Evolutionary conservation across 2,797 vertebrate genomes (phyloP).

Genomic region (Oreortyx pictus): DNA sequence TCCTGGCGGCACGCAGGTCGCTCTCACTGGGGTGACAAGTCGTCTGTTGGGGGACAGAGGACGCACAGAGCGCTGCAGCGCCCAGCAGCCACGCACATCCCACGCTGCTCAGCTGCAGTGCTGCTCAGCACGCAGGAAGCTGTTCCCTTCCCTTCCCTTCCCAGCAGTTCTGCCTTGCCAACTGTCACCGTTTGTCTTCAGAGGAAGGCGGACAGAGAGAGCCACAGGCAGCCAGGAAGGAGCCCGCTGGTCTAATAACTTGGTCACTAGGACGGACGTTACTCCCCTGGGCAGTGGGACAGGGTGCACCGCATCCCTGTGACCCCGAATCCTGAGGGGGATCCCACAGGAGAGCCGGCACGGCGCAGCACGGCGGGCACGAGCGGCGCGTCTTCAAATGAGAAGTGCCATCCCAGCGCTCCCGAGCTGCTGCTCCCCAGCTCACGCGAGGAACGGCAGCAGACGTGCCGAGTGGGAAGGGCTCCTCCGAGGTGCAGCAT

Average conservation of each 20-base stretch:
- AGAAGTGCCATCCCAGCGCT: not conserved
- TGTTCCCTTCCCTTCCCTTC: not conserved
- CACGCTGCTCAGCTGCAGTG: too few relatives aligned
- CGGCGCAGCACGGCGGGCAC: not conserved
- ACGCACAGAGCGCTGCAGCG: not conserved
- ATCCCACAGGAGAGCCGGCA: accelerated
- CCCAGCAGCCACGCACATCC: too few relatives aligned
- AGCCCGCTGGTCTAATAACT: not conserved
- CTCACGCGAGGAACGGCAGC: not conserved
- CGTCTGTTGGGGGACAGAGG: not conserved
- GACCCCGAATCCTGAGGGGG: not conserved
- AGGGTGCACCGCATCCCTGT: not conserved
- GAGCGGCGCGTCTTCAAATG: too few relatives aligned
- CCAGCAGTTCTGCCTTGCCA: not conserved
- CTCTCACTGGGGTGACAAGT: not conserved
- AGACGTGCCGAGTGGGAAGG: not conserved
- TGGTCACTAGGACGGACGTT: accelerated
- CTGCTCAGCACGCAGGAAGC: too few relatives aligned
- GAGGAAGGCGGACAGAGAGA: not conserved
- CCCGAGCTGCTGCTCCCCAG: not conserved
- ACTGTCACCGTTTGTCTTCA: not conserved
- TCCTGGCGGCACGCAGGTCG: accelerated
- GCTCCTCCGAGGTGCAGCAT: not conserved
- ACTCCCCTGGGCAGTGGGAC: not conserved
- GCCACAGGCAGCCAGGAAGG: not conserved